Base-by-base conservation (phyloP, 1,140 invertebrate species). In the Dendroctonus valens region DNA sequence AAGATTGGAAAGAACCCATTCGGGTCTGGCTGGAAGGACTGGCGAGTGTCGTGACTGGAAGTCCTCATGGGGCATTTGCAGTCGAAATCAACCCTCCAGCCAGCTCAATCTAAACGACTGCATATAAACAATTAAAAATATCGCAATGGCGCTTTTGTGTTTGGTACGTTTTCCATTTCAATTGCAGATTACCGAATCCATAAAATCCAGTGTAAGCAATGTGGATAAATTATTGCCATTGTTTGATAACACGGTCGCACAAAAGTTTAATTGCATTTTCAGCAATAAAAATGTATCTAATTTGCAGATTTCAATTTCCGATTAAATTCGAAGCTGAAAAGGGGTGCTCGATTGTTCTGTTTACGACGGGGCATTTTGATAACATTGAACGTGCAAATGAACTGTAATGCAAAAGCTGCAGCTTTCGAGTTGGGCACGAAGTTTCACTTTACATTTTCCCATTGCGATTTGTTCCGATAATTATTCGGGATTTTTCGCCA, bases 241-340 rank as follows among this genome's bases (percentile, higher is more conserved):
- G 59, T 61, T 50, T 52, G 48, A 41, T 52, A 52, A 61, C n/a
- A n/a, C 59, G 42, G 44, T 14, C 15, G 41, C 42, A 60, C 44
- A 48, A 60, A 50, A 60, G 44, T 49, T 60, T 60, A 60, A 60
- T 60, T 60, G 58, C 58, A 60, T 50, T 60, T 60, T 60, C 58
- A 40, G 58, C 58, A 60, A 50, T 60, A 60, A 60, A 60, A 60
- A 60, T 60, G 26, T 60, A 60, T 60, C 58, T 60, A 60, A 60
- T 60, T 60, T 60, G 46, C 58, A 60, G 58, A 60, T 60, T 60
- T 60, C 58, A 60, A 60, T 60, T 60, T 40, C 40, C 46, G 58
- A 60, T 60, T 60, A 60, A 60, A 60, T 60, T 38, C 39, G 53
- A 11, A 55, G 53, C 39, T 55, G 53, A 55, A 55, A 54, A 41